Evolutionary conservation across 2,113 vertebrate species (phyloP), one percentile per base, ranked within the genome.

Genomic region (Ancistrus triradiatus): DNA sequence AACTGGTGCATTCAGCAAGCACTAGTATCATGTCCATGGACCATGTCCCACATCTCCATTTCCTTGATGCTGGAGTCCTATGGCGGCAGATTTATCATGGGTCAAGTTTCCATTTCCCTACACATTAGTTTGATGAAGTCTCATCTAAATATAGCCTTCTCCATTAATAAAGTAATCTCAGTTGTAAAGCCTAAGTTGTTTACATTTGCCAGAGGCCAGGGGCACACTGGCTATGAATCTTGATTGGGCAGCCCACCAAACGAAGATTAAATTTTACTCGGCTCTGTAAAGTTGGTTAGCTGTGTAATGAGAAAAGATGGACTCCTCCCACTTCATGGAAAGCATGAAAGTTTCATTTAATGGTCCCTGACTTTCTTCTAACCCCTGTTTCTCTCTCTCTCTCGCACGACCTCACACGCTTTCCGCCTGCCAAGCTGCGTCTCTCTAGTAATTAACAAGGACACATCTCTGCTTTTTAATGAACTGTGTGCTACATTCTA

Each of bases 121-220:
- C 10, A 66, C 73, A 58, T 75, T 72, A 74, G 70, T 65, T 64
- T 63, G 68, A 80, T 63, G 55, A 66, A 81, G 55, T 50, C 19
- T 53, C 66, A 57, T 77, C 78, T 80, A 80, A 83, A 84, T 80
- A 83, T 84, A 83, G 80, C 77, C 66, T 63, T 13, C 44, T 2
- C 44, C 68, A 74, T 83, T 82, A 81, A 81, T 86, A 79, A 76
- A 83, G 74, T 51, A 70, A 80, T 81, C 80, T 73, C 7, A 56
- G 64, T 51, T 69, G 70, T 73, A 24, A 50, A 71, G 75, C 71
- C 72, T 56, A 52, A 78, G 69, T 78, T 80, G 75, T 83, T 82
- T 80, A 77, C 63, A 63, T 73, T 63, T 65, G 68, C 78, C 74
- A 67, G 72, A 76, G 78, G 71, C 78, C 79, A 53, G 74, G 75